These are phyloP conservation scores for Daubentonia madagascariensis DNA, from an alignment of 2,113 vertebrate species.

Conservation along the genomic window DNA sequence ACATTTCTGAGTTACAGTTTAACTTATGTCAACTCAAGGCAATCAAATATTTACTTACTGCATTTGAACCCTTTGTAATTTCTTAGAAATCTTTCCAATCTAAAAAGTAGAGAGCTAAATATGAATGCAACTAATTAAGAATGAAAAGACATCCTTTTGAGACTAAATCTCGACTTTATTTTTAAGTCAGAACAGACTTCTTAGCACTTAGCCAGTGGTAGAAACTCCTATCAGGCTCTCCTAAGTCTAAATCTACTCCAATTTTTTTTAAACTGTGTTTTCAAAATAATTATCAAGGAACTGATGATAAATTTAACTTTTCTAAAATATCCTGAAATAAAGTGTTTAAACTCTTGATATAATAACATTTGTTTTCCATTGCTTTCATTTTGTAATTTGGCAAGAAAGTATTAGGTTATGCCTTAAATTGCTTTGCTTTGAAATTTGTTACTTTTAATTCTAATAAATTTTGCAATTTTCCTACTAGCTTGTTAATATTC, in stretches of 20 bases:
- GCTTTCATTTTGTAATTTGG: background rate
- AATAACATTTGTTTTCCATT: background rate
- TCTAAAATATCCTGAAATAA: background rate
- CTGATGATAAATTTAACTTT: background rate
- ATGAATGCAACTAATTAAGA: background rate
- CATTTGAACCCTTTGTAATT: background rate
- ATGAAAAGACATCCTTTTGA: background rate
- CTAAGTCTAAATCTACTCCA: background rate
- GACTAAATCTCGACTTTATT: background rate
- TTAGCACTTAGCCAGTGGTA: background rate
- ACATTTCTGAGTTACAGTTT: background rate
- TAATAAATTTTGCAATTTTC: background rate
- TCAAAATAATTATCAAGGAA: background rate
- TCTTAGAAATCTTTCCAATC: background rate
- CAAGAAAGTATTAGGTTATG: background rate
- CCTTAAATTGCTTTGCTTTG: background rate
- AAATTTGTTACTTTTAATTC: background rate
- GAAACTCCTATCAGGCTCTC: background rate
- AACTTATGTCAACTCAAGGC: background rate
- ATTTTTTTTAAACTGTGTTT: background rate
- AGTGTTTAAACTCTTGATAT: background rate
- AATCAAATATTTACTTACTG: constrained; percentile 35
- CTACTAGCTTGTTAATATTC: background rate
- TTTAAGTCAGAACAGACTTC: background rate
- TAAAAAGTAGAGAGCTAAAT: background rate